These are phyloP conservation scores for Lycia hirtaria DNA, from an alignment of 2,888 invertebrate genomes.

Conservation along the genomic window DNA sequence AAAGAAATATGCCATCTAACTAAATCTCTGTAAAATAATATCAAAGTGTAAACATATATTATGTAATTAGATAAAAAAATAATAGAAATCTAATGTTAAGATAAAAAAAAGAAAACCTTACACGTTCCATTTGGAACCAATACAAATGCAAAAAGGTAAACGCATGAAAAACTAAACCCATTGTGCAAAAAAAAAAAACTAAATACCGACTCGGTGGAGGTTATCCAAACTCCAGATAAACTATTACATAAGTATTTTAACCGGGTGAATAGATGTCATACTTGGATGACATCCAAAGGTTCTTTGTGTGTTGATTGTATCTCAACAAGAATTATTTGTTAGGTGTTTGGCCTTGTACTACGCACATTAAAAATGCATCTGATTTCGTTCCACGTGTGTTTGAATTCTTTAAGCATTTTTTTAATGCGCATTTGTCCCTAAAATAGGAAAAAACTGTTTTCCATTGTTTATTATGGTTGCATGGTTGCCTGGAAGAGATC, in stretches of 20 bases:
- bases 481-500: too few species aligned
- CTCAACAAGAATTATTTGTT: slow-evolving; percentile 46
- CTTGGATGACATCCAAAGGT: slow-evolving; percentile 66
- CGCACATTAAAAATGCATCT: slow-evolving; percentile 49
- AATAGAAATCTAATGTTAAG: slow-evolving; percentile 26
- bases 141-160: slow-evolving; percentile 36
- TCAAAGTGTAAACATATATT: slow-evolving; percentile 1
- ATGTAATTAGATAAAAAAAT: slow-evolving; percentile 15
- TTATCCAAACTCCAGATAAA: slow-evolving; percentile 40
- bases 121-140: slow-evolving; percentile 35
- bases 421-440: too few species aligned
- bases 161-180: slow-evolving; percentile 28
- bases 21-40: background rate
- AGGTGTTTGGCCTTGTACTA: slow-evolving; percentile 56
- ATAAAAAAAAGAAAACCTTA: slow-evolving; percentile 35
- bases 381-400: slow-evolving; percentile 33
- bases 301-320: slow-evolving; percentile 55
- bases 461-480: too few species aligned
- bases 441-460: too few species aligned
- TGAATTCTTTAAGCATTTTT: too few species aligned
- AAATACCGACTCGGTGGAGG: slow-evolving; percentile 37
- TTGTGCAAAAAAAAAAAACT: slow-evolving; percentile 40
- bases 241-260: slow-evolving; percentile 42
- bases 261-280: slow-evolving; percentile 46
- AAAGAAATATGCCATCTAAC: background rate